Conservation (phyloP, 2,888 invertebrate species). For the Mycogona germanica region DNA sequence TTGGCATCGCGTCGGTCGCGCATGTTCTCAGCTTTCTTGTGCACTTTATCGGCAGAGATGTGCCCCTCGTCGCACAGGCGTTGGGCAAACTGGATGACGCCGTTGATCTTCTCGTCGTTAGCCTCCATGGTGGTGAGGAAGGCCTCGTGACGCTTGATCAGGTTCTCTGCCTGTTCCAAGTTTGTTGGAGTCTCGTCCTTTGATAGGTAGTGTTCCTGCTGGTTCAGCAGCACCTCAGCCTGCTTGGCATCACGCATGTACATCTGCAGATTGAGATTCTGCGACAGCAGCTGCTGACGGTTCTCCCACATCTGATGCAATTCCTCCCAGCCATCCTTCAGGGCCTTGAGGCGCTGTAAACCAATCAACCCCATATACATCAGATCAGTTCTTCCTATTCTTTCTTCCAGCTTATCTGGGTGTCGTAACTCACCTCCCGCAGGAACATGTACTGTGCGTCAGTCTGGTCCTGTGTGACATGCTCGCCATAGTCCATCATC, state of each 20-base stretch:
- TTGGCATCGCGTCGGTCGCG: constrained; percentile 80
- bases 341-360: constrained; percentile 68
- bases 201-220: constrained; percentile 94
- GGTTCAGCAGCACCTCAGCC: constrained; percentile 91
- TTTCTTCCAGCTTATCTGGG: too few relatives aligned
- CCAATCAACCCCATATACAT: constrained; percentile 2
- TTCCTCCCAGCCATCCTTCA: constrained; percentile 99
- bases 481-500: constrained; percentile 99
- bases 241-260: constrained; percentile 94
- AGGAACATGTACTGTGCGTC: constrained; percentile 99
- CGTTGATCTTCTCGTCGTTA: constrained; percentile 98
- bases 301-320: constrained; percentile 99
- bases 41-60: constrained; percentile 91
- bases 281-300: constrained; percentile 82
- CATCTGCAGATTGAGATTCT: constrained; percentile 88
- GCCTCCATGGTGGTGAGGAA: constrained; percentile 99
- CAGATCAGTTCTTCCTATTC: too few relatives aligned
- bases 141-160: constrained; percentile 94
- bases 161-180: constrained; percentile 93
- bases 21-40: constrained; percentile 90
- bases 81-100: constrained; percentile 86
- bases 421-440: constrained; percentile 55
- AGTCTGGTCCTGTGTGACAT: constrained; percentile 77
- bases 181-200: constrained; percentile 92
- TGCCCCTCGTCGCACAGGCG: constrained; percentile 84